phyloP scores from a whole-genome alignment of 2,113 vertebrate genomes.

The Ceyx margarethae region DNA sequence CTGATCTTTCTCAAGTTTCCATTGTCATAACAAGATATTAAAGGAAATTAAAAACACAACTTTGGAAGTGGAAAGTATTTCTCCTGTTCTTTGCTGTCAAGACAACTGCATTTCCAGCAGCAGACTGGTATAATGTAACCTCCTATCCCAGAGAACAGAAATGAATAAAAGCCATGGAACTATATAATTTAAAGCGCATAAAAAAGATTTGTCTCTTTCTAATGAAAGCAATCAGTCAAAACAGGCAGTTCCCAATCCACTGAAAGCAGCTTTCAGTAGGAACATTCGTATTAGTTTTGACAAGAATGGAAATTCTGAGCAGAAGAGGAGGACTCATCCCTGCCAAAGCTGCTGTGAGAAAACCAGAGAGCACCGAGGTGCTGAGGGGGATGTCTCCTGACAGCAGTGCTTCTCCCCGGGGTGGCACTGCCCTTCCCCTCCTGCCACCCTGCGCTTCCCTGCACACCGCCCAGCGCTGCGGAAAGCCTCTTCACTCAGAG shows the following conservation, averaged over 20 bases:
- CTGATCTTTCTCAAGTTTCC: not conserved
- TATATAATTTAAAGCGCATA: constrained; percentile 2
- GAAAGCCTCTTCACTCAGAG: not conserved
- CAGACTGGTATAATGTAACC: not conserved
- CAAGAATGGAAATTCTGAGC: constrained; percentile 2
- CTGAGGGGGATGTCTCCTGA: not conserved
- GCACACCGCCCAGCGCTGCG: not conserved
- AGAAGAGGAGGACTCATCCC: not conserved
- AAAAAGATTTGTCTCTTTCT: constrained; percentile 35
- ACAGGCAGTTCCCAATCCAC: constrained; percentile 2
- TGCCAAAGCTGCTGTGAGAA: not conserved
- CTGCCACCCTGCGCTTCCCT: not conserved
- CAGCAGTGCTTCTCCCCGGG: not conserved
- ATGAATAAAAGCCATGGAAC: not conserved
- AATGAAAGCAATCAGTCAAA: constrained; percentile 52
- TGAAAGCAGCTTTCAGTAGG: constrained; percentile 11
- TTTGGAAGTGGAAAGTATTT: constrained; percentile 13
- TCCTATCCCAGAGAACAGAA: constrained; percentile 15
- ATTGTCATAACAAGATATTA: constrained; percentile 16
- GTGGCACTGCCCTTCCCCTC: not conserved
- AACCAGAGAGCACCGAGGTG: not conserved
- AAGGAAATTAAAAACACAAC: constrained; percentile 11
- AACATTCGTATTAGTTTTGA: constrained; percentile 5
- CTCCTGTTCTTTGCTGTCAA: constrained; percentile 32
- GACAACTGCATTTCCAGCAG: not conserved